Percentiles rank a stretch among this genome's conserved stretches.
Conservation (phyloP, 2,797 vertebrate species). For the Muscicapa comitata region DNA sequence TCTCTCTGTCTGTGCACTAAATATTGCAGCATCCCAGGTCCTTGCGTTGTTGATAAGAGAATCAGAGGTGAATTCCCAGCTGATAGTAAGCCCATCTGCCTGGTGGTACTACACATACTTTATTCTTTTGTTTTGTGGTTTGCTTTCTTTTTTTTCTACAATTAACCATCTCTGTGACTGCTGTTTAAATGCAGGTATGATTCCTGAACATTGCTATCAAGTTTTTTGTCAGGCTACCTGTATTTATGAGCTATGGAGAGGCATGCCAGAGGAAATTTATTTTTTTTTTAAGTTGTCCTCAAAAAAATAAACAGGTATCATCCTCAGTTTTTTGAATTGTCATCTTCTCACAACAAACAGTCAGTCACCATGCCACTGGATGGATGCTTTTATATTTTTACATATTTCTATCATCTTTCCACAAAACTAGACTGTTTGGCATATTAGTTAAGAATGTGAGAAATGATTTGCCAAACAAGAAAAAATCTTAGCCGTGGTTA, state of each 20-base stretch:
- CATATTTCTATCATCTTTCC: background rate
- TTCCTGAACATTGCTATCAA: background rate
- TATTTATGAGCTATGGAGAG: background rate
- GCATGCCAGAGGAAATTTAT: background rate
- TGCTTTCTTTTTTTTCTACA: background rate
- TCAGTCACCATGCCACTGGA: background rate
- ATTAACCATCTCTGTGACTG: background rate
- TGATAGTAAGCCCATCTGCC: background rate
- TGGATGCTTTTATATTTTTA: background rate
- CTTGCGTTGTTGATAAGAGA: background rate
- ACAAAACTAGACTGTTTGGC: background rate
- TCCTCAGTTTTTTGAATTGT: background rate
- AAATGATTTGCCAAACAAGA: background rate
- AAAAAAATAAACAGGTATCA: background rate
- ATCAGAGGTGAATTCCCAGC: background rate
- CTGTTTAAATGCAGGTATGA: background rate
- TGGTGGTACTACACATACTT: fast-evolving
- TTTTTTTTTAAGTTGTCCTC: background rate
- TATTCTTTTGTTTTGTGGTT: background rate
- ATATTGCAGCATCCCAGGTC: background rate
- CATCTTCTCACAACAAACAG: background rate
- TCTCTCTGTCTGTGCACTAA: background rate
- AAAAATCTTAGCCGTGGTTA: background rate
- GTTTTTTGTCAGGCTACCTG: background rate
- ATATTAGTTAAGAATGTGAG: background rate